Conservation (phyloP, 2,113 vertebrate genomes). For the Ophthalmolycus amberensis region DNA sequence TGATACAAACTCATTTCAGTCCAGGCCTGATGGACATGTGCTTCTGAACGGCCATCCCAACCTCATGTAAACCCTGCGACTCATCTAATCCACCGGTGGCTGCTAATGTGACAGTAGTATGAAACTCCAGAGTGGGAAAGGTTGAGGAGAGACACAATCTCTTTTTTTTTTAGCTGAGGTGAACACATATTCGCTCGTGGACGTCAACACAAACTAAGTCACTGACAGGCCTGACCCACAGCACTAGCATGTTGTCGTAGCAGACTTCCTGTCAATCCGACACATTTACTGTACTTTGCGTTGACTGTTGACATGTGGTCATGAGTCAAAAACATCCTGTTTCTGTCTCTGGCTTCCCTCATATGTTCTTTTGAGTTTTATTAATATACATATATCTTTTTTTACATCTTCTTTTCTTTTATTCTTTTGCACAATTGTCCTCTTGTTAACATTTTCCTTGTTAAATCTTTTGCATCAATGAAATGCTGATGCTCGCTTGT, state of each 20-base stretch:
- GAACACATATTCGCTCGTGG: not conserved
- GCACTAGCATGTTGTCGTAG: not conserved
- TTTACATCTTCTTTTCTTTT: not conserved
- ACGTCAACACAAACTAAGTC: not conserved
- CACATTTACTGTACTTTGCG: slow-evolving; percentile 3
- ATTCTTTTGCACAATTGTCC: too few relatives aligned
- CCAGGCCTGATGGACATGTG: slow-evolving; percentile 53
- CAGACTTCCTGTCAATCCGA: slow-evolving; percentile 23
- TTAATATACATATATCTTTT: not conserved
- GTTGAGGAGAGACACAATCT: slow-evolving; percentile 8
- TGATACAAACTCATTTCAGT: slow-evolving; percentile 41
- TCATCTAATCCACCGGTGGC: slow-evolving; percentile 4
- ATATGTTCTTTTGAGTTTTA: not conserved
- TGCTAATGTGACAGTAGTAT: not conserved
- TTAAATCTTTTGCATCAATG: not conserved
- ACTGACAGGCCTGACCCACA: not conserved
- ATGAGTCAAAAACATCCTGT: not conserved
- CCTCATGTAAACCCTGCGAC: slow-evolving; percentile 24
- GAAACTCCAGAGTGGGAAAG: not conserved
- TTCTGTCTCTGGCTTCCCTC: not conserved
- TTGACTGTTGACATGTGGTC: not conserved
- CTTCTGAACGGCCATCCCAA: slow-evolving; percentile 10
- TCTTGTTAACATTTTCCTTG: not conserved
- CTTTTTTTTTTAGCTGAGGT: not conserved
- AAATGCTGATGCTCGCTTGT: not conserved